Conservation (phyloP, 2,797 vertebrate species). For the Sibirionetta formosa region DNA sequence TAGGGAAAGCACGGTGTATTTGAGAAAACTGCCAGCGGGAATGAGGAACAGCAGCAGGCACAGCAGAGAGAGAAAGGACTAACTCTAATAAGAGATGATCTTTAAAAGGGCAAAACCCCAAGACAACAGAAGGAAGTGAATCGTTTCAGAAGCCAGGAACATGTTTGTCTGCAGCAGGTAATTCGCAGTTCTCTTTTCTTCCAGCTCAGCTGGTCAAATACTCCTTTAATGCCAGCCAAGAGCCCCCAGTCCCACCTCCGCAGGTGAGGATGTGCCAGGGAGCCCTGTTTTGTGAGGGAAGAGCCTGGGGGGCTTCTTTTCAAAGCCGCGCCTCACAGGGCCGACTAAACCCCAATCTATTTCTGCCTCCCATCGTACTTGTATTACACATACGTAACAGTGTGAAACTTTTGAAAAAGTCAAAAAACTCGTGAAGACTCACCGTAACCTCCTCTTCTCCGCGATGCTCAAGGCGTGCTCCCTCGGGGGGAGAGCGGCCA, state of each 20-base stretch:
- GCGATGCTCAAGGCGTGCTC: conserved; percentile 84
- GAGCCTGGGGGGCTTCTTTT: no score
- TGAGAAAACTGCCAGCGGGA: background rate
- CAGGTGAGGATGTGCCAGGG: background rate
- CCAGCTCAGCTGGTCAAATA: background rate
- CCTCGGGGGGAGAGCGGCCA: conserved; percentile 25
- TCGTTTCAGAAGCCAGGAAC: background rate
- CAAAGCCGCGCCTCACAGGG: background rate
- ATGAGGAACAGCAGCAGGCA: rapidly evolving
- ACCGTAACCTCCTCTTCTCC: conserved; percentile 89
- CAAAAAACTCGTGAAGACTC: background rate
- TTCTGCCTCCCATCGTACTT: background rate
- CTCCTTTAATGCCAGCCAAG: background rate
- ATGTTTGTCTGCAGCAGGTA: background rate
- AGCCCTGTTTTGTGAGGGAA: rapidly evolving
- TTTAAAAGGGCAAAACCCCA: background rate
- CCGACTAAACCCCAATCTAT: background rate
- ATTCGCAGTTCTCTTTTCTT: background rate
- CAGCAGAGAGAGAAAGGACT: background rate
- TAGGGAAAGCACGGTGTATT: rapidly evolving
- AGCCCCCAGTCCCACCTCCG: rapidly evolving
- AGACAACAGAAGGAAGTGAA: background rate
- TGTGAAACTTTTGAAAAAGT: background rate
- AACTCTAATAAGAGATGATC: background rate
- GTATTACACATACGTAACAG: rapidly evolving